These are phyloP conservation scores for Charanyca ferruginea DNA, from an alignment of 2,888 invertebrate genomes.

Conservation along the genomic window DNA sequence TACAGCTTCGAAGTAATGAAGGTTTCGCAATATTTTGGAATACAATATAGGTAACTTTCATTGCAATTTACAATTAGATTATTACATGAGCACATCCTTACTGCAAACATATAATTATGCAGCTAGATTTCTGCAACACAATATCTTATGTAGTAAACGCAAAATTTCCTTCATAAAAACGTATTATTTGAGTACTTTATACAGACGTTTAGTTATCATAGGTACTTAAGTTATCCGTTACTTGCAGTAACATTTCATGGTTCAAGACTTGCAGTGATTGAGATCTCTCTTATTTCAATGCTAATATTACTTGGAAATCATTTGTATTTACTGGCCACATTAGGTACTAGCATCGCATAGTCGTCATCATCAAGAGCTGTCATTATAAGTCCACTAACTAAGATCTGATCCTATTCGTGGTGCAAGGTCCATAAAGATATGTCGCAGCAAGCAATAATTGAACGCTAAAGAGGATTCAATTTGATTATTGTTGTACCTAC, in stretches of 20 bases:
- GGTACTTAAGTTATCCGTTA: slow-evolving; percentile 30
- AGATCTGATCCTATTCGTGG: neutral
- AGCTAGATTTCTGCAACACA: neutral
- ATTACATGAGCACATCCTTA: too few relatives aligned
- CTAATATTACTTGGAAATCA: slow-evolving; percentile 43
- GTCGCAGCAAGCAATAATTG: too few relatives aligned
- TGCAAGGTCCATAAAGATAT: too few relatives aligned
- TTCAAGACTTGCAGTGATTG: slow-evolving; percentile 44
- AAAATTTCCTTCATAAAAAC: neutral
- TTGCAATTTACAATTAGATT: too few relatives aligned
- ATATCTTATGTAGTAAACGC: neutral
- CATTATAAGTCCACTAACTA: neutral
- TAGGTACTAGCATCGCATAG: neutral
- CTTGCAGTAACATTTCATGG: slow-evolving; percentile 47
- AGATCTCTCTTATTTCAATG: slow-evolving; percentile 53
- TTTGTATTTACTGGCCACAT: slow-evolving; percentile 27
- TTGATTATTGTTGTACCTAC: too few relatives aligned
- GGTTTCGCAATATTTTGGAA: too few relatives aligned
- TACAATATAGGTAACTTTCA: too few relatives aligned
- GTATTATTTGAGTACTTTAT: neutral
- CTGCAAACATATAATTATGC: too few relatives aligned
- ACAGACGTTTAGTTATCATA: slow-evolving; percentile 9
- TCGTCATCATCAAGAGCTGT: slow-evolving; percentile 8
- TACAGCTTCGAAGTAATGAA: too few relatives aligned
- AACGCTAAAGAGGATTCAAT: too few relatives aligned